Conservation (phyloP, 1,140 invertebrate genomes). For the Euura lappo region DNA sequence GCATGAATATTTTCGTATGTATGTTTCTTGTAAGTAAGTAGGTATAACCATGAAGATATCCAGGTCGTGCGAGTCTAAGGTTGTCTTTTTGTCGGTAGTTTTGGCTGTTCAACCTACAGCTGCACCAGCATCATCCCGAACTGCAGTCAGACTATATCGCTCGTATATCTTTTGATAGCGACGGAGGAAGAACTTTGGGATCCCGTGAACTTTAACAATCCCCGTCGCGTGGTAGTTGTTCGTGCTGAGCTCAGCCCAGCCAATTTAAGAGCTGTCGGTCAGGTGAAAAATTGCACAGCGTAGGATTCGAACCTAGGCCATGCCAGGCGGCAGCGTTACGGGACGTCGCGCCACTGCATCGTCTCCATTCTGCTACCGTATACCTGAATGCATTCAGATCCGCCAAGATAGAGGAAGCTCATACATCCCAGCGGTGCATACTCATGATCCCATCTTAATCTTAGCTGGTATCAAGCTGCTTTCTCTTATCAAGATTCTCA, state of each 20-base stretch:
- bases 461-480: too few relatives aligned
- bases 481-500: too few relatives aligned
- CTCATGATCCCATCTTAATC: too few relatives aligned
- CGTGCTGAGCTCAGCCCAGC: not conserved
- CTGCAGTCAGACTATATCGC: constrained; percentile 1
- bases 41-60: too few relatives aligned
- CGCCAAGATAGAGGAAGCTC: too few relatives aligned
- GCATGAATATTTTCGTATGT: too few relatives aligned
- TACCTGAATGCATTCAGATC: not conserved
- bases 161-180: not conserved
- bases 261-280: constrained; percentile 6
- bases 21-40: too few relatives aligned
- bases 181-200: not conserved
- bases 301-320: not conserved
- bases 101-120: too few relatives aligned
- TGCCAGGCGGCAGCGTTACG: not conserved
- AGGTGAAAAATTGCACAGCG: constrained; percentile 1
- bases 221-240: constrained; percentile 1
- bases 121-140: not conserved
- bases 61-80: too few relatives aligned
- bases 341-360: not conserved
- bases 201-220: not conserved
- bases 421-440: too few relatives aligned
- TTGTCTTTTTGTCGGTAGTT: too few relatives aligned
- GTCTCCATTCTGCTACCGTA: not conserved